Evolutionary conservation across 2,888 invertebrate species (phyloP).

Genomic region (Tipula vernalis): DNA sequence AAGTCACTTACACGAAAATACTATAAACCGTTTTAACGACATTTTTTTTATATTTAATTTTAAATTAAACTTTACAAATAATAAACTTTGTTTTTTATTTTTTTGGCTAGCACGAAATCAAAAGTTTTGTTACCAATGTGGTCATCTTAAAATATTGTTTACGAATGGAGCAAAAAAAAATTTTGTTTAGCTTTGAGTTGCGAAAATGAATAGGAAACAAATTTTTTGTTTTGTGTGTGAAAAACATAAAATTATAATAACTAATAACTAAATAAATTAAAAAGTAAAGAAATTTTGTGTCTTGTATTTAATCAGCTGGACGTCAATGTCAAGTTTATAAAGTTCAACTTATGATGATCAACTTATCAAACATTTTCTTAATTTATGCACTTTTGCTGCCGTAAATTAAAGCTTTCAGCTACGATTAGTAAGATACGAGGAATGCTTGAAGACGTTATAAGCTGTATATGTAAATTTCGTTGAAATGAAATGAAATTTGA

Average conservation of each 20-base stretch:
- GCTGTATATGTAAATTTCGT: not conserved
- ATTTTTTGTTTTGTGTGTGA: not conserved
- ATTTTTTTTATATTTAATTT: not conserved
- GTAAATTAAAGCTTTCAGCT: too few species aligned
- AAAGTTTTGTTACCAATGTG: not conserved
- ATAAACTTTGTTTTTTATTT: not conserved
- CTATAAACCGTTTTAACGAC: not conserved
- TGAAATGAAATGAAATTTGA: not conserved
- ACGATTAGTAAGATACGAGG: too few species aligned
- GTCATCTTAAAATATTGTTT: not conserved
- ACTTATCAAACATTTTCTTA: too few species aligned
- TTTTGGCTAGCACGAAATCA: not conserved
- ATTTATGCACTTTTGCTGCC: not conserved
- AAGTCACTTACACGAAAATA: not conserved
- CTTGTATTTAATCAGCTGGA: not conserved
- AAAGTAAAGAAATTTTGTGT: not conserved
- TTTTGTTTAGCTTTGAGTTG: not conserved
- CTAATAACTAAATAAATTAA: not conserved
- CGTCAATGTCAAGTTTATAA: not conserved
- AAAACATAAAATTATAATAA: not conserved
- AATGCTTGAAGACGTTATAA: too few species aligned
- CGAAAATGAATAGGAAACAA: not conserved
- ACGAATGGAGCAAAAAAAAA: not conserved
- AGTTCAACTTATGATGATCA: not conserved
- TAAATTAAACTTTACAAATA: not conserved